Base-by-base conservation (phyloP, 2,113 vertebrate species). In the Bucco capensis region DNA sequence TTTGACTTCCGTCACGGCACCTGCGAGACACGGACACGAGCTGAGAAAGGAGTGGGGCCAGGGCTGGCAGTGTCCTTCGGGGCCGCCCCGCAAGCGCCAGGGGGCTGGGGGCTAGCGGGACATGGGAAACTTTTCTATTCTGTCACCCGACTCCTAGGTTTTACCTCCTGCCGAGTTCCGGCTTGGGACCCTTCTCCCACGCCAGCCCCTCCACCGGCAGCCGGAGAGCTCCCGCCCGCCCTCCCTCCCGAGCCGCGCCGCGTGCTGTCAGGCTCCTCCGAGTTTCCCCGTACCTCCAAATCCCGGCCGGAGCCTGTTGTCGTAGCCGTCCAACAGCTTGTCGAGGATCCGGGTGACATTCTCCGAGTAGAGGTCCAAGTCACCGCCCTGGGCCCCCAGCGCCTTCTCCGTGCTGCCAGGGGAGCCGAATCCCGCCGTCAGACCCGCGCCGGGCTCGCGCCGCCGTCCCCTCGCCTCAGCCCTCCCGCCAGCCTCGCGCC, bases 261-360 rank as follows among this genome's bases (percentile, higher is more conserved):
- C 3, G 40, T 2, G 44, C 46, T 16, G 35, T 14, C 35, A 2
- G 40, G 19, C 17, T 16, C 23, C 83, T 65, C 62, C 49, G 10
- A 28, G 12, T 5, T 4, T 28, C 37, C 25, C 25, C n/a, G 89
- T 98, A 99, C 99, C 98, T 98, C 98, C 98, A 91, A 99, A 99
- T 87, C 99, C 99, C 18, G 99, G 99, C 22, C 99, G 97, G 12
- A 99, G 97, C 72, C 99, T 97, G 96, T 99, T 99, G 97, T 99
- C 99, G 72, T 99, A 99, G 83, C 99, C 99, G 92, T 99, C 98
- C 93, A 99, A 95, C 94, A 99, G 97, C 94, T 98, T 98, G 96
- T 99, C 98, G 95, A 99, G 97, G 90, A 98, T 98, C 10, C 98
- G 98, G 76, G 98, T 99, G 95, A 99, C 98, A 92, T 99, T 99